These are phyloP conservation scores for Platycercus adscitus DNA, from an alignment of 2,113 vertebrate genomes.

Conservation along the genomic window DNA sequence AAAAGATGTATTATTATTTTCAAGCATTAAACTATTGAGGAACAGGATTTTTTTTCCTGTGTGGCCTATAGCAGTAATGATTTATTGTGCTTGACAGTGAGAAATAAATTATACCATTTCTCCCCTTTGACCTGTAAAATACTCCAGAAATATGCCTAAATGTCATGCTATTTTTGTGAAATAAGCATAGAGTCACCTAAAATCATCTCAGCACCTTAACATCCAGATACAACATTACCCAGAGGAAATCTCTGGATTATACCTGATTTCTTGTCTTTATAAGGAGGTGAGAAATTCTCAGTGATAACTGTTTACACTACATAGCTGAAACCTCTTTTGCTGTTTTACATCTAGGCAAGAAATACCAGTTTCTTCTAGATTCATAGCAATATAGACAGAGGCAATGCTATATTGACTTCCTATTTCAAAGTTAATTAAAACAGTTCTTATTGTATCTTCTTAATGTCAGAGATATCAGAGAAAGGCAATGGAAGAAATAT, in stretches of 20 bases:
- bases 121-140: background rate
- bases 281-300: background rate
- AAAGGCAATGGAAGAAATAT: background rate
- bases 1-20: background rate
- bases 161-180: background rate
- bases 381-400: background rate
- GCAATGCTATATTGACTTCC: background rate
- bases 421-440: background rate
- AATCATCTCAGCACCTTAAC: background rate
- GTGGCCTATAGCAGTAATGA: background rate
- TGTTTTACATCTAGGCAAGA: background rate
- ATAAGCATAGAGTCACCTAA: background rate
- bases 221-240: background rate
- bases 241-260: background rate
- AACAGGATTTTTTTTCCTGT: background rate
- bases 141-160: background rate
- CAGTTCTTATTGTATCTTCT: background rate
- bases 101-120: constrained; percentile 2
- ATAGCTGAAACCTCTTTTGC: background rate
- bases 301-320: background rate
- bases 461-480: background rate
- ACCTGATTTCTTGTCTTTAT: background rate
- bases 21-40: background rate
- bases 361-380: background rate
- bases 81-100: background rate